Evolutionary conservation across 2,113 vertebrate genomes (phyloP).

Genomic region (Passer montanus): DNA sequence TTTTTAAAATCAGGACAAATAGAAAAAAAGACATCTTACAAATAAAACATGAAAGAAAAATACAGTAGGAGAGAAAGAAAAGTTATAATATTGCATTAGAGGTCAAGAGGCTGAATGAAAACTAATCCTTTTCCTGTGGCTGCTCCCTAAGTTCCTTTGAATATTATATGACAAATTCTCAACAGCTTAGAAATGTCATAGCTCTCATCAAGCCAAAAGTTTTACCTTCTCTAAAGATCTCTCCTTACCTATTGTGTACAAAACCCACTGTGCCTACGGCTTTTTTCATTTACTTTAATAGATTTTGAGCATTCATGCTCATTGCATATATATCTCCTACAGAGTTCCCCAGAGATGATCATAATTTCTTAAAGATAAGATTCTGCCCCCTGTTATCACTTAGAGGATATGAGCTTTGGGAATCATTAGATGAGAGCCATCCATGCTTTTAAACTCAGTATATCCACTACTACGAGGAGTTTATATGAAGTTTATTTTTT

Average conservation of each 20-base stretch:
- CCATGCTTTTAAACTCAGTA: neutral
- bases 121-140: neutral
- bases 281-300: neutral
- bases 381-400: neutral
- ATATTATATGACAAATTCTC: neutral
- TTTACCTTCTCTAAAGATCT: neutral
- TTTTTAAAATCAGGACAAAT: neutral
- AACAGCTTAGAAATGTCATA: neutral
- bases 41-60: neutral
- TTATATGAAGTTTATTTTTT: neutral
- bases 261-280: neutral
- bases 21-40: neutral
- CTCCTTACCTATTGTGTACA: neutral
- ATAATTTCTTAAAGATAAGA: neutral
- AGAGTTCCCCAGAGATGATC: neutral
- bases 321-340: neutral
- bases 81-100: neutral
- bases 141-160: neutral
- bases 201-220: neutral
- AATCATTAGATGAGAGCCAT: neutral
- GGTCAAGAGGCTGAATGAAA: neutral
- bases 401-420: neutral
- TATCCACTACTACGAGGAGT: rapidly evolving
- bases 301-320: neutral
- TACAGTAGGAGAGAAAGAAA: neutral